These are phyloP conservation scores for Habroteleia sp. DNA, from an alignment of 2,888 invertebrate species.

Conservation along the genomic window DNA sequence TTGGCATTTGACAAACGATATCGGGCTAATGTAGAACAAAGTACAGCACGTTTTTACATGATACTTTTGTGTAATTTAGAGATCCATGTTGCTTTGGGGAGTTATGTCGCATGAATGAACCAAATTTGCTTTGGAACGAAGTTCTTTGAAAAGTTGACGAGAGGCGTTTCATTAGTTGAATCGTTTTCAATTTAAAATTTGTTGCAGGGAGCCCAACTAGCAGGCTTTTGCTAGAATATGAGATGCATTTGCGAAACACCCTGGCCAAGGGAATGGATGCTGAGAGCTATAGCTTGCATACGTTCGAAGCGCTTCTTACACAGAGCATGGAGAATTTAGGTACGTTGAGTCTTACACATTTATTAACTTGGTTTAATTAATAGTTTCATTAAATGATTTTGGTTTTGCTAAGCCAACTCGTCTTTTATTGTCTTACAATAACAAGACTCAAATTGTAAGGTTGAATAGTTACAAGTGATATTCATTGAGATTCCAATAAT, in stretches of 20 bases:
- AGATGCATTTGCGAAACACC: conserved; percentile 96
- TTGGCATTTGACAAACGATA: conserved; percentile 38
- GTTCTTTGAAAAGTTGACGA: conserved; percentile 23
- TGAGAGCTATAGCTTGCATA: conserved; percentile 95
- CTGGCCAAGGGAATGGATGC: conserved; percentile 97
- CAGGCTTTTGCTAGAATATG: conserved; percentile 92
- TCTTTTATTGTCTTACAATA: no score
- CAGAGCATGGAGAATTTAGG: conserved; percentile 98
- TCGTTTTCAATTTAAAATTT: conserved; percentile 59
- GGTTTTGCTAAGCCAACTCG: no score
- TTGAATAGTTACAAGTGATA: no score
- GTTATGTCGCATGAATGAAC: conserved; percentile 56
- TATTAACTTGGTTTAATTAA: not conserved
- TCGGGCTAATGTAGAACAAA: conserved; percentile 40
- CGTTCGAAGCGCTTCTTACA: conserved; percentile 94
- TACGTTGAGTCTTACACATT: conserved; percentile 78
- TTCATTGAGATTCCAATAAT: no score
- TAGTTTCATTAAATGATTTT: no score
- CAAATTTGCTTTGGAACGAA: conserved; percentile 38
- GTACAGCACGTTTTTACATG: conserved; percentile 54
- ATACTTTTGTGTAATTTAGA: conserved; percentile 52
- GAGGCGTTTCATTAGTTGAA: conserved; percentile 16
- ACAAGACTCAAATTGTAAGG: no score
- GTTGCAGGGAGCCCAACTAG: conserved; percentile 86
- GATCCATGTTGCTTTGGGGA: conserved; percentile 54